These are phyloP conservation scores for Stylophora pistillata DNA, from an alignment of 64 coral and sea anemone genomes.

Conservation along the genomic window DNA sequence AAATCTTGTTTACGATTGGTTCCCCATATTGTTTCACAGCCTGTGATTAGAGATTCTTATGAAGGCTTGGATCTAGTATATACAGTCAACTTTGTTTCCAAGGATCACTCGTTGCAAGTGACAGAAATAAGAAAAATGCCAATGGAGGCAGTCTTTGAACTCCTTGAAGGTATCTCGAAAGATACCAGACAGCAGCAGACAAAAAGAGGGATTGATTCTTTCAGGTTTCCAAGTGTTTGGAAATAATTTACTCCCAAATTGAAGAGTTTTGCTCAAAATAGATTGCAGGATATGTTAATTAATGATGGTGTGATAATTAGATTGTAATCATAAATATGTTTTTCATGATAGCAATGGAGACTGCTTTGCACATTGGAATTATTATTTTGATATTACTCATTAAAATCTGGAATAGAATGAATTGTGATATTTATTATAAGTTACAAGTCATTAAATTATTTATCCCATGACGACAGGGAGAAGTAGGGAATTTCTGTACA, in stretches of 20 bases:
- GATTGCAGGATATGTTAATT: not conserved
- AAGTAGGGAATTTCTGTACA: too few relatives aligned
- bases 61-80: conserved; percentile 44
- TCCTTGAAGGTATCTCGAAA: not conserved
- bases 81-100: conserved; percentile 19
- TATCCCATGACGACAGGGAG: too few relatives aligned
- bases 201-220: conserved; percentile 32
- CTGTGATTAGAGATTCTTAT: conserved; percentile 11
- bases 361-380: too few relatives aligned
- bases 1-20: conserved; percentile 19
- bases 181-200: not conserved
- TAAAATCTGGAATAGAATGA: too few relatives aligned
- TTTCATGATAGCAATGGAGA: not conserved
- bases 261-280: not conserved
- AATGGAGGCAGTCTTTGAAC: not conserved
- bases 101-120: not conserved
- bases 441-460: too few relatives aligned
- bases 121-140: conserved; percentile 34
- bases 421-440: too few relatives aligned
- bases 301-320: not conserved
- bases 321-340: not conserved
- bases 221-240: conserved; percentile 25
- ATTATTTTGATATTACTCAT: too few relatives aligned
- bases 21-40: conserved; percentile 12
- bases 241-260: not conserved